These are phyloP conservation scores for Drosophila lacicola DNA, from an alignment of 2,888 invertebrate species.

Conservation along the genomic window DNA sequence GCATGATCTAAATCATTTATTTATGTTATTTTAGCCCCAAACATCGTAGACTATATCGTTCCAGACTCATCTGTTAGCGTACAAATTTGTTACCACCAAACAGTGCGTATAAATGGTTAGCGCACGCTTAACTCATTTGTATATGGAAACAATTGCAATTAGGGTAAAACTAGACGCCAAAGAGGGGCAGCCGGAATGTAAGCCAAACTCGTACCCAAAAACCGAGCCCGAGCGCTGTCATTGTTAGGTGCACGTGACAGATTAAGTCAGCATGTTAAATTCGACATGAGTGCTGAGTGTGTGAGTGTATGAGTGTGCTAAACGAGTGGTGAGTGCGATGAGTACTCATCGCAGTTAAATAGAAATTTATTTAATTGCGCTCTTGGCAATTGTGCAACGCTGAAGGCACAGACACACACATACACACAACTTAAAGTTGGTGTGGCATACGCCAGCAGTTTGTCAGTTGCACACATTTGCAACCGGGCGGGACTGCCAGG, in stretches of 20 bases:
- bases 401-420: conserved; percentile 5
- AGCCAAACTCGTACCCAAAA: conserved; percentile 3
- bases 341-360: conserved; percentile 41
- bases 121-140: conserved; percentile 47
- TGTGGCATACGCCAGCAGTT: conserved; percentile 29
- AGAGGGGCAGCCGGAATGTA: neutral
- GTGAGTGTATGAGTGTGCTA: conserved; percentile 2
- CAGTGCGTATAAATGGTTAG: conserved; percentile 34
- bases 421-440: conserved; percentile 33
- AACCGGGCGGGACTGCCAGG: conserved; percentile 30
- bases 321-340: conserved; percentile 30
- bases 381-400: conserved; percentile 27
- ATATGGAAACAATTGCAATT: conserved; percentile 47
- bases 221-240: conserved; percentile 31
- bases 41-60: neutral
- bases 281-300: conserved; percentile 13
- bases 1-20: too few species aligned
- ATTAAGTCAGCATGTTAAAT: conserved; percentile 55
- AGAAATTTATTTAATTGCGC: conserved; percentile 60
- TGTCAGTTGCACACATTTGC: conserved; percentile 40
- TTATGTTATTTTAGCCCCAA: too few species aligned
- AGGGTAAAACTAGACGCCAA: conserved; percentile 10
- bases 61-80: neutral
- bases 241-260: conserved; percentile 66
- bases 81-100: conserved; percentile 23